Base-by-base conservation (phyloP, 2,113 vertebrate genomes). In the Varanus komodoensis region DNA sequence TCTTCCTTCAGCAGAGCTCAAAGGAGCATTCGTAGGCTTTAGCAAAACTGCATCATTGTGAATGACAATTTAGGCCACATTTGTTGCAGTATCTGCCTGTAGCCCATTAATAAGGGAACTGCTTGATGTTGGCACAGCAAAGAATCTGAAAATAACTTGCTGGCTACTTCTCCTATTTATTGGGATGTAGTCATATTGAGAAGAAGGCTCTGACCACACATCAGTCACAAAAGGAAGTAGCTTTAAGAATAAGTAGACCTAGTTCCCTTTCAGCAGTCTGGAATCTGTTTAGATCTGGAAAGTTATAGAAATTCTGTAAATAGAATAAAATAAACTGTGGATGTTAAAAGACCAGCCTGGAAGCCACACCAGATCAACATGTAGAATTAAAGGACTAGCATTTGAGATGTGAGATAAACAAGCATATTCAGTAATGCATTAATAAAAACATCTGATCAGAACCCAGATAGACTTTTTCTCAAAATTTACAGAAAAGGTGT, bases 71-170 rank as follows among this genome's bases (percentile, higher is more conserved):
- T 52, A 14, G 52, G 21, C 19, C 44, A 27, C 93, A 50, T 57
- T 94, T 92, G 29, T 92, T 75, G 89, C 68, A 61, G 23, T 86
- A 89, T 61, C 67, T 95, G 89, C 81, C 91, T 92, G 89, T 89
- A 29, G 81, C 92, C 90, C 19, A 91, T 93, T 89, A 48, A 89
- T 64, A 77, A 50, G 19, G 3, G n/a, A 67, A 68, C 34, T 89
- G 50, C 87, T 90, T 92, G 93, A 44, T 9, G 44, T 74, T 44
- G 92, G 71, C 1, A 4, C 57, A 90, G 84, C 52, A 57, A 92
- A 91, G 34, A 88, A 8, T 25, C 89, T 74, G 32, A 38, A 89
- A 82, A 89, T 8, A 89, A 52, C 52, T 74, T 94, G 44, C 54
- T 78, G 82, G 29, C 1, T 34, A 44, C 57, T 32, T 27, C 25